These are phyloP conservation scores for Hirtodrosophila confusa DNA, from an alignment of 2,888 invertebrate species.

Conservation along the genomic window DNA sequence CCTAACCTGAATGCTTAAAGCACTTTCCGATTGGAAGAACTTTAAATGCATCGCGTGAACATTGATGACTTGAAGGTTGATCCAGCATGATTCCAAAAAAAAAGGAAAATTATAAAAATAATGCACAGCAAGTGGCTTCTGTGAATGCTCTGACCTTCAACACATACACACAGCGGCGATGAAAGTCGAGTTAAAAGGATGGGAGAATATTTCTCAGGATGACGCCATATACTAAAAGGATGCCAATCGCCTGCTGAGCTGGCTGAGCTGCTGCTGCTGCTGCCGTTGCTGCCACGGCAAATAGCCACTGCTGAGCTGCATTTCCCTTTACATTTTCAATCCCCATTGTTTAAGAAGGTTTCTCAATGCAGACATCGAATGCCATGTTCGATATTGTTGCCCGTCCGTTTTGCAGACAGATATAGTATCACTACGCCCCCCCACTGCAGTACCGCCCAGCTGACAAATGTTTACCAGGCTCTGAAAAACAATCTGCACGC, in stretches of 20 bases:
- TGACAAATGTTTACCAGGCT: conserved; percentile 11
- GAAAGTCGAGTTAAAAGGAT: conserved; percentile 4
- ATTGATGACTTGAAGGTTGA: conserved; percentile 37
- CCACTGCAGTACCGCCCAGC: background rate
- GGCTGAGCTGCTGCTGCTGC: conserved; percentile 13
- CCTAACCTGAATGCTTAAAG: no score
- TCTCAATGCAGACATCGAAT: background rate
- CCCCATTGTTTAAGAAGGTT: background rate
- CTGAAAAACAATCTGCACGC: conserved; percentile 54
- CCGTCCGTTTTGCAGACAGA: background rate
- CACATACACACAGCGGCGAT: background rate
- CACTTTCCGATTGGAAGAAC: background rate
- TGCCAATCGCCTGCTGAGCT: conserved; percentile 17
- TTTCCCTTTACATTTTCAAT: conserved; percentile 3
- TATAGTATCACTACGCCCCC: conserved; percentile 3
- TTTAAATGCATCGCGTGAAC: conserved; percentile 10
- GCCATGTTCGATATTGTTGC: conserved; percentile 4
- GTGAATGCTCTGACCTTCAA: conserved; percentile 26
- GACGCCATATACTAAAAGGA: background rate
- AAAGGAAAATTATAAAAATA: conserved; percentile 1
- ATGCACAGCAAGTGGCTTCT: conserved; percentile 5
- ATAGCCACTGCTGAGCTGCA: conserved; percentile 21
- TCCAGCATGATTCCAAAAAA: conserved; percentile 15
- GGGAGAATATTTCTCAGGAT: background rate
- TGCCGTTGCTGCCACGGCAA: conserved; percentile 18